phyloP scores from a whole-genome alignment of 2,113 vertebrate genomes.

The Salminus brasiliensis region DNA sequence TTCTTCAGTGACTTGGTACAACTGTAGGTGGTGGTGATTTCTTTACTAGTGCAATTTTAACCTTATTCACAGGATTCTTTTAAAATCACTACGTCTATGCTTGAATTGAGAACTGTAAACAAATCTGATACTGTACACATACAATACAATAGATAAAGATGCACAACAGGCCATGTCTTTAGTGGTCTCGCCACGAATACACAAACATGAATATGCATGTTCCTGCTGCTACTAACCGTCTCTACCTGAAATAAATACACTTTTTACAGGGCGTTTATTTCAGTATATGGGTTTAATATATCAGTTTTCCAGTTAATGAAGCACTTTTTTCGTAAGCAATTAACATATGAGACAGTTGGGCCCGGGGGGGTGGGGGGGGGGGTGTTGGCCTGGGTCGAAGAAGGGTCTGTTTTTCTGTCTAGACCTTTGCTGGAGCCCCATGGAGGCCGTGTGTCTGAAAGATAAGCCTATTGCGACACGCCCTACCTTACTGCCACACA shows the following conservation, averaged over 20 bases:
- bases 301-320: background rate
- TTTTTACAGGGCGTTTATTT: conserved; percentile 16
- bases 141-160: background rate
- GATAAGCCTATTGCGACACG: conserved; percentile 71
- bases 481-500: conserved; percentile 60
- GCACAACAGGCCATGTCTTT: conserved; percentile 5
- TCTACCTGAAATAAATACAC: conserved; percentile 33
- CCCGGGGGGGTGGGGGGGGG: too few species aligned
- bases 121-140: conserved; percentile 19
- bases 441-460: conserved; percentile 57
- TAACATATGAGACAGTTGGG: too few species aligned
- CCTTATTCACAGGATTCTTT: background rate
- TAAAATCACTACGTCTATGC: background rate
- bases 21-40: background rate
- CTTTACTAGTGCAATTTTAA: conserved; percentile 23
- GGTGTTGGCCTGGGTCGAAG: background rate
- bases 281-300: background rate
- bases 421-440: conserved; percentile 63
- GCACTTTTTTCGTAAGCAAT: conserved; percentile 39
- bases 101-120: background rate
- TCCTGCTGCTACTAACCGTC: conserved; percentile 50
- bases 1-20: background rate
- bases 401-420: conserved; percentile 17
- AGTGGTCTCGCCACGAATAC: conserved; percentile 39
- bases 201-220: conserved; percentile 46